These are phyloP conservation scores for Chromis chromis DNA, from an alignment of 2,797 vertebrate species.

Conservation along the genomic window DNA sequence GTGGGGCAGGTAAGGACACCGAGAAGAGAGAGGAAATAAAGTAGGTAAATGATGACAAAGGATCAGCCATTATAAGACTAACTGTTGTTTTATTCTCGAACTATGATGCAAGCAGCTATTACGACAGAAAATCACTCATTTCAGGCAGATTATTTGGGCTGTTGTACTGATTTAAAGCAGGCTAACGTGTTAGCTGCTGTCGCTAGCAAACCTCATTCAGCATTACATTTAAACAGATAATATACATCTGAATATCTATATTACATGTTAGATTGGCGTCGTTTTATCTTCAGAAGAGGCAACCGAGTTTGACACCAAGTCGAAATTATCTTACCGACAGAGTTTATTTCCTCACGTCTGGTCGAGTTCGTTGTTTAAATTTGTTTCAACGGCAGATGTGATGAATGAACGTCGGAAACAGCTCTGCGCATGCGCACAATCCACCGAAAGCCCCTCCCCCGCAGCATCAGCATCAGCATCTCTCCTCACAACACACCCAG, in stretches of 20 bases:
- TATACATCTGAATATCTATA: too few species aligned
- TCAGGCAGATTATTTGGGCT: not conserved
- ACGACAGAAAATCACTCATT: not conserved
- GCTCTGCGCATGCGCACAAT: constrained; percentile 65
- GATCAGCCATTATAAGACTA: not conserved
- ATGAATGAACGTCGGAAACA: constrained; percentile 10
- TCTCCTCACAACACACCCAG: constrained; percentile 3
- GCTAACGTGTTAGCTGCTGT: constrained; percentile 48
- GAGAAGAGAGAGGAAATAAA: not conserved
- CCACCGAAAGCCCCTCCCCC: not conserved
- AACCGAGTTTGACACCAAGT: not conserved
- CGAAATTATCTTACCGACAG: not conserved
- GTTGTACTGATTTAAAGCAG: not conserved
- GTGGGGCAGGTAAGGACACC: not conserved
- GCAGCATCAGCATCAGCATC: constrained; percentile 80
- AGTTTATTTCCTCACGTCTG: constrained; percentile 26
- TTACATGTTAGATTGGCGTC: not conserved
- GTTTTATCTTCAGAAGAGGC: not conserved
- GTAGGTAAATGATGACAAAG: not conserved
- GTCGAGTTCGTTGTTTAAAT: constrained; percentile 14
- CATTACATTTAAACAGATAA: not conserved
- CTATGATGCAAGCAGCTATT: not conserved
- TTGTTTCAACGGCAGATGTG: constrained; percentile 42
- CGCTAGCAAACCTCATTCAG: constrained; percentile 18
- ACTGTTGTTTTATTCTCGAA: not conserved